A percentile compares a stretch with the other conserved stretches of the same genome.
These are phyloP conservation scores for Spermophilus dauricus DNA, from an alignment of 2,113 vertebrate species.

Conservation along the genomic window DNA sequence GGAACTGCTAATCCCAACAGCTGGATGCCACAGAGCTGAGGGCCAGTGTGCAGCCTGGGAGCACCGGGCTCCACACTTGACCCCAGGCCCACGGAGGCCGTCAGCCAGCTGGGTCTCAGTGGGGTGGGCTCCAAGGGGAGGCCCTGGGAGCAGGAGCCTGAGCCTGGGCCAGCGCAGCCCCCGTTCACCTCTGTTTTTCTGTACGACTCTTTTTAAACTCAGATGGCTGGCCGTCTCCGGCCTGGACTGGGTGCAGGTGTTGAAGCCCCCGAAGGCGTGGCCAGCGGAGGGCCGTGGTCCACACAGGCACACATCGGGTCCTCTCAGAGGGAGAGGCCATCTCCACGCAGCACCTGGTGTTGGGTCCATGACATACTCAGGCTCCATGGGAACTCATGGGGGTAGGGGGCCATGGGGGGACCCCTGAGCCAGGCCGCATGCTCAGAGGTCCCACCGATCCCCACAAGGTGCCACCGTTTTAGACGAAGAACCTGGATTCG, in stretches of 20 bases:
- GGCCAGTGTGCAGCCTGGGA: background rate
- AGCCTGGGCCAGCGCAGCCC: background rate
- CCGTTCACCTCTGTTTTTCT: too few relatives aligned
- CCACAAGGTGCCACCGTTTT: background rate
- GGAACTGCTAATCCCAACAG: too few relatives aligned
- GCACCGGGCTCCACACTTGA: background rate
- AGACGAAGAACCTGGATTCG: too few relatives aligned
- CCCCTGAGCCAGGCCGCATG: background rate
- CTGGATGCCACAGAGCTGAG: background rate
- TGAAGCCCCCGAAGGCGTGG: background rate
- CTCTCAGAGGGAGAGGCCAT: background rate
- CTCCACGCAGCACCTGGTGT: too few relatives aligned
- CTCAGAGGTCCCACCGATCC: background rate
- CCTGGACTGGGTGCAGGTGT: accelerated
- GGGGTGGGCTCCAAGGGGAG: background rate
- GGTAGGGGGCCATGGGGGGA: background rate
- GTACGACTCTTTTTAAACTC: too few relatives aligned
- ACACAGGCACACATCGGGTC: too few relatives aligned
- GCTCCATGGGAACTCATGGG: background rate
- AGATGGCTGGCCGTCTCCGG: too few relatives aligned
- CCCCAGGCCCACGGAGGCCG: background rate
- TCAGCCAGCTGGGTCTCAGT: background rate
- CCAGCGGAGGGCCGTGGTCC: background rate
- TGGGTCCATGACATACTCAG: background rate
- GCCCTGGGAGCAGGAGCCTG: background rate